Evolutionary conservation across 2,797 vertebrate genomes (phyloP).

Genomic region (Oophaga sylvatica): DNA sequence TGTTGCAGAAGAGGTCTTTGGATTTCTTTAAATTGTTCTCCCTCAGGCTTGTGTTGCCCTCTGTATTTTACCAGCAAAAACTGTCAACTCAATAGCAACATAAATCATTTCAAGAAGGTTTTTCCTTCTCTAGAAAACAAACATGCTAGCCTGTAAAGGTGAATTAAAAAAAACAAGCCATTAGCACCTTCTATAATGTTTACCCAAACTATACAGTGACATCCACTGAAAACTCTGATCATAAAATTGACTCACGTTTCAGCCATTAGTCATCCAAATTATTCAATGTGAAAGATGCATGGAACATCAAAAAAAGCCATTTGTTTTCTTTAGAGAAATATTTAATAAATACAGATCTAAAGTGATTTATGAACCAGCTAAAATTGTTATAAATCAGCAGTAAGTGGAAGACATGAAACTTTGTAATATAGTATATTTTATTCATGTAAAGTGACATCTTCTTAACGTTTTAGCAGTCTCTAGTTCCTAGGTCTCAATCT

Average conservation of each 20-base stretch:
- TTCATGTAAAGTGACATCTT: no score
- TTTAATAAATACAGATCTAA: no score
- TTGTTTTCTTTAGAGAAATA: no score
- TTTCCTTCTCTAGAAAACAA: not conserved
- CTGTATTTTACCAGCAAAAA: slow-evolving; percentile 40
- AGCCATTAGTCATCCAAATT: not conserved
- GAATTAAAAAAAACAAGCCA: not conserved
- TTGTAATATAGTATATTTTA: no score
- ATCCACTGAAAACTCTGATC: not conserved
- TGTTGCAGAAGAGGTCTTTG: slow-evolving; percentile 42
- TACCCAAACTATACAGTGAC: not conserved
- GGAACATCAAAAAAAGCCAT: not conserved
- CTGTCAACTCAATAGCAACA: slow-evolving; percentile 33
- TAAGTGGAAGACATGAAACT: no score
- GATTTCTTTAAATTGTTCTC: slow-evolving; percentile 44
- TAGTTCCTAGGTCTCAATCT: no score
- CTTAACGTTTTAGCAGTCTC: no score
- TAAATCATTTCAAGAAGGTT: slow-evolving; percentile 28
- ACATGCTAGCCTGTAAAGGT: not conserved
- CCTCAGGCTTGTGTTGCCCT: slow-evolving; percentile 47
- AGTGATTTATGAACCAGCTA: no score
- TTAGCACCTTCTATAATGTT: slow-evolving; percentile 5
- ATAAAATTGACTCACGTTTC: not conserved
- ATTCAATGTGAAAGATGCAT: not conserved
- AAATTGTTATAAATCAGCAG: no score